Percentiles rank a stretch among this genome's conserved stretches.
These are phyloP conservation scores for Ochlodes sylvanus DNA, from an alignment of 2,888 invertebrate genomes.

Conservation along the genomic window DNA sequence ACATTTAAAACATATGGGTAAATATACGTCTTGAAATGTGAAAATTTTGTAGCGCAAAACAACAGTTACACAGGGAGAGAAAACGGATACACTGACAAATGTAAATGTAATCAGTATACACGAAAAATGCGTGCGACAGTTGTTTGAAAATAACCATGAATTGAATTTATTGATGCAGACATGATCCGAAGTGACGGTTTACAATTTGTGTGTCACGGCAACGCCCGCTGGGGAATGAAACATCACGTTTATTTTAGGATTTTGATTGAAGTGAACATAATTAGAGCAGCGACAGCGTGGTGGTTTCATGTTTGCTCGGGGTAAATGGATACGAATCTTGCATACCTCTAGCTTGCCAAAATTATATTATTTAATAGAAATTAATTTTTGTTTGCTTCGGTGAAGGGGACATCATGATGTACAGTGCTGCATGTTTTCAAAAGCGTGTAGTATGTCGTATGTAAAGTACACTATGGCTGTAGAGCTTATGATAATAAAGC, in stretches of 20 bases:
- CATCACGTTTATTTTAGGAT: slow-evolving; percentile 1
- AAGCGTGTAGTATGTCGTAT: too few species aligned
- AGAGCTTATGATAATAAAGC: too few species aligned
- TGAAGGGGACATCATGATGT: too few species aligned
- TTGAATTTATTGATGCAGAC: not conserved
- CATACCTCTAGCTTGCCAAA: too few species aligned
- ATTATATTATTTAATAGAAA: not conserved
- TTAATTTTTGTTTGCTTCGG: not conserved
- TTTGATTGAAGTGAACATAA: slow-evolving; percentile 7
- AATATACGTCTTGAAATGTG: too few species aligned
- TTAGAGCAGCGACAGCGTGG: not conserved
- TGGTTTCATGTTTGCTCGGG: not conserved
- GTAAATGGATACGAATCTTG: too few species aligned
- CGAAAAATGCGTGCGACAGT: not conserved
- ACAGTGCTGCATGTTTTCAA: too few species aligned
- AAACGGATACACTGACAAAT: not conserved
- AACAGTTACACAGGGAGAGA: too few species aligned
- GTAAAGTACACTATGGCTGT: too few species aligned
- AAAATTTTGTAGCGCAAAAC: too few species aligned
- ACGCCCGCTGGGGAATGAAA: not conserved
- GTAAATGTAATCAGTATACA: not conserved
- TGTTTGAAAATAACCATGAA: not conserved
- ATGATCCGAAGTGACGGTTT: slow-evolving; percentile 9
- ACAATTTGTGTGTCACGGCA: slow-evolving; percentile 7
- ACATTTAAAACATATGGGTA: too few species aligned